A percentile compares a stretch with the other conserved stretches of the same genome.
Conservation (phyloP, 2,888 invertebrate genomes). For the Pristionchus fissidentatus region DNA sequence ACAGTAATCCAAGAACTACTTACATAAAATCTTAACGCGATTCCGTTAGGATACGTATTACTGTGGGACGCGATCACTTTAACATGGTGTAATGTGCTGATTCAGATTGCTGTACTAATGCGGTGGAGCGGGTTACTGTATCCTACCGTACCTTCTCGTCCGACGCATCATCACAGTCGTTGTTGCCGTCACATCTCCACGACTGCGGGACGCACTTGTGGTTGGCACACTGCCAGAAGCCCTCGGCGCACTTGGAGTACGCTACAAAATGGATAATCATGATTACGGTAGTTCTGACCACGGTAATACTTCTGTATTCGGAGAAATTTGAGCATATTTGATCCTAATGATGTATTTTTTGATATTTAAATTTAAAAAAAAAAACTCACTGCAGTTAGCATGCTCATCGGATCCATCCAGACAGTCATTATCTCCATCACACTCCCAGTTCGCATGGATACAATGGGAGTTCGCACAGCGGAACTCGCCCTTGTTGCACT, state of each 20-base stretch:
- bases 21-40: not conserved
- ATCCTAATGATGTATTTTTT: not conserved
- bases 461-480: slow-evolving; percentile 84
- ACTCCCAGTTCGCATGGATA: slow-evolving; percentile 92
- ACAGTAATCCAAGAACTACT: not conserved
- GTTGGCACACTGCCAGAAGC: slow-evolving; percentile 89
- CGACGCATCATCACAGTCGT: slow-evolving; percentile 91
- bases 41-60: not conserved
- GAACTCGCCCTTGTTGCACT: slow-evolving; percentile 76
- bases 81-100: not conserved
- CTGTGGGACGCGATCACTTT: not conserved
- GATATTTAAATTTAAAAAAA: not conserved
- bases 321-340: not conserved
- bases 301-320: too few species aligned
- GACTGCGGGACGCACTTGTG: slow-evolving; percentile 84
- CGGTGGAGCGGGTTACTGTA: slow-evolving; percentile 51
- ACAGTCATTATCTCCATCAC: slow-evolving; percentile 97
- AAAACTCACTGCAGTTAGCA: slow-evolving; percentile 70
- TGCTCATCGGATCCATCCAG: slow-evolving; percentile 94
- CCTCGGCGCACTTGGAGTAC: slow-evolving; percentile 77
- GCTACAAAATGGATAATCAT: slow-evolving; percentile 54
- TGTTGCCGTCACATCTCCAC: slow-evolving; percentile 90
- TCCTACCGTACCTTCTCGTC: slow-evolving; percentile 82
- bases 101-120: not conserved
- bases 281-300: too few species aligned